Evolutionary conservation across 2,797 vertebrate species (phyloP).

Genomic region (Pogonophryne albipinna): DNA sequence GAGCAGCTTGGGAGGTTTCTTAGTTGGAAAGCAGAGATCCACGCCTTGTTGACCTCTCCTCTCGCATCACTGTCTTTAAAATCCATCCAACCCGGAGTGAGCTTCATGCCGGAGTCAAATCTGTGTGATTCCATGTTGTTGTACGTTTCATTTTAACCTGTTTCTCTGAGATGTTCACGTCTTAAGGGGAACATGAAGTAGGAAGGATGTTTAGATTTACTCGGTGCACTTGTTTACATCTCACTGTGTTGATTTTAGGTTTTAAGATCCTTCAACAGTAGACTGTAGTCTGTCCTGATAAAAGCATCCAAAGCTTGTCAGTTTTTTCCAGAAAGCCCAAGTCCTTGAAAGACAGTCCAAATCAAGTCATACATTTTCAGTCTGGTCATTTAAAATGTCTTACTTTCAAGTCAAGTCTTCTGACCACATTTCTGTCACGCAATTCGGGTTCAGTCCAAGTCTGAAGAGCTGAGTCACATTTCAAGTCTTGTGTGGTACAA

Average conservation of each 20-base stretch:
- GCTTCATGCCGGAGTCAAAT: neutral
- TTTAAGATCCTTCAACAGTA: constrained; percentile 26
- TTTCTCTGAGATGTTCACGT: constrained; percentile 4
- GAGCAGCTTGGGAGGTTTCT: constrained; percentile 25
- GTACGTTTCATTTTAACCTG: no score
- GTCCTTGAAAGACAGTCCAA: neutral
- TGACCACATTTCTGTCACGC: neutral
- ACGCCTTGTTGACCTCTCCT: constrained; percentile 26
- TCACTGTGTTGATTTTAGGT: constrained; percentile 47
- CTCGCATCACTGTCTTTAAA: constrained; percentile 15
- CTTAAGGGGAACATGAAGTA: neutral
- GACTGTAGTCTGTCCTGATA: neutral
- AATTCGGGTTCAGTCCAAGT: neutral
- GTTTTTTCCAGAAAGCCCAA: neutral
- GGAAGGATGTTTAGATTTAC: constrained; percentile 48
- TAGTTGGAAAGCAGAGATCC: no score
- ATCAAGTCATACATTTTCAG: neutral
- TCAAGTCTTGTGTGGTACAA: neutral
- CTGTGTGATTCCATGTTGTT: no score
- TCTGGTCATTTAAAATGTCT: neutral
- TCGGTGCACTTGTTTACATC: constrained; percentile 34
- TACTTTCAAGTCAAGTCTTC: neutral
- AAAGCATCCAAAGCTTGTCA: neutral
- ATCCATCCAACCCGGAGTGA: neutral
- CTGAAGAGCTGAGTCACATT: neutral